Evolutionary conservation across 1,140 invertebrate genomes (phyloP).

Genomic region (Drosophila mayri): DNA sequence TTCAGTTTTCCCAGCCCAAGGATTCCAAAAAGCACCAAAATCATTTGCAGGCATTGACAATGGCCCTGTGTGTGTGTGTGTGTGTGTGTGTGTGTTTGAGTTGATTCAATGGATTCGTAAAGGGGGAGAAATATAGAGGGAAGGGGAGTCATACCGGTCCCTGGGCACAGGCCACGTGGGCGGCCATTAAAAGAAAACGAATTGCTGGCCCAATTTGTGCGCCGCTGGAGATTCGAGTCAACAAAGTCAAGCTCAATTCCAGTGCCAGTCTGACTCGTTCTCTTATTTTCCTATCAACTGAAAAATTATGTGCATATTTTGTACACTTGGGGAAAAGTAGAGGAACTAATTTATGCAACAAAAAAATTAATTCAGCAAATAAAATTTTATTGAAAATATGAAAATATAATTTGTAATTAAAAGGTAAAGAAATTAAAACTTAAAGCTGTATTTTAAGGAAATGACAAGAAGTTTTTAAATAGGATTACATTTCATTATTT

Average conservation of each 20-base stretch:
- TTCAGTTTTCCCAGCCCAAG: constrained; percentile 19
- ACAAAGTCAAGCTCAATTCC: constrained; percentile 52
- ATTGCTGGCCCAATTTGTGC: constrained; percentile 72
- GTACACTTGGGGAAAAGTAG: neutral
- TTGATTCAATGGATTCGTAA: constrained; percentile 4
- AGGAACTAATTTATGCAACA: neutral
- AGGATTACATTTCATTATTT: too few species aligned
- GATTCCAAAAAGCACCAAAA: constrained; percentile 27
- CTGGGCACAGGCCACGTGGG: constrained; percentile 46
- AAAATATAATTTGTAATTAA: too few species aligned
- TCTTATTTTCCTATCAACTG: constrained; percentile 11
- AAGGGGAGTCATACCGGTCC: neutral
- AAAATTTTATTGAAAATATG: too few species aligned
- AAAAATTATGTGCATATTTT: constrained; percentile 20
- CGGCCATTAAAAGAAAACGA: constrained; percentile 65
- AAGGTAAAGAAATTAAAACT: too few species aligned
- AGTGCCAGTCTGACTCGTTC: neutral
- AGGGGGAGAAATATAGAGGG: constrained; percentile 8
- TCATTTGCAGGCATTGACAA: constrained; percentile 67
- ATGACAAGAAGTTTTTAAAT: too few species aligned
- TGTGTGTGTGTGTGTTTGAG: neutral
- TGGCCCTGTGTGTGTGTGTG: constrained; percentile 33
- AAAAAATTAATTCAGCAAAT: too few species aligned
- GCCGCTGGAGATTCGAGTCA: constrained; percentile 46
- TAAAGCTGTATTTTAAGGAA: too few species aligned